Evolutionary conservation across 1,140 invertebrate species (phyloP), one percentile per base, ranked within the genome.

Genomic region (Choristoneura fumiferana): DNA sequence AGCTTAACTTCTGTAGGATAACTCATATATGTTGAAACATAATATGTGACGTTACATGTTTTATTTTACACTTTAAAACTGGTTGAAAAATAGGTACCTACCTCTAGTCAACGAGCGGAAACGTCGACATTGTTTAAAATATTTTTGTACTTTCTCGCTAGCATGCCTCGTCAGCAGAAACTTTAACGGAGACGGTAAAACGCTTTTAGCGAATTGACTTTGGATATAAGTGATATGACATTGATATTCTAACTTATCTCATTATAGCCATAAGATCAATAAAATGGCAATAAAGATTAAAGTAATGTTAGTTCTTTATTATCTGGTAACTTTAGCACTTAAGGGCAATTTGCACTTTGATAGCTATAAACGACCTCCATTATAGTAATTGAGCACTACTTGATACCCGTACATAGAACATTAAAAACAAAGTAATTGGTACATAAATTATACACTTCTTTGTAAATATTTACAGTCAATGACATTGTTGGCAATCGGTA

Each of bases 341-440:
- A 49, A 22, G 43, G 43, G 17, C 18, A 22, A 60, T 68, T 70
- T 63, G 43, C 65, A 40, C 63, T 63, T 33, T 52, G 60, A 65
- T 63, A 63, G 54, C 65, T 56, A 73, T 67, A 61, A 66, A 69
- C 17, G 43, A 49, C 17, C 40, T 9, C 43, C 18, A 29, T 49
- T 12, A 49, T 6, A 18, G 43, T 65, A 57, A 65, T 35, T 57
- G 54, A 65, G 14, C 63, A 39, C 29, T 54, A 53, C 49, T 58
- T 38, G 60, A 40, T 53, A 39, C 37, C 4, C 1, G 22, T 22
- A 22, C 22, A 29, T 43, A 38, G 12, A 54, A 54, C 14, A 45
- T 10, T 52, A 8, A 65, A 70, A 64, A 69, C 67, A 64, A 57
- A 18, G 64, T 54, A 63, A 69, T 29, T 29, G 2, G 22, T 29